Percentiles rank a stretch among this genome's conserved stretches.
These are phyloP conservation scores for Caenorhabditis macrosperma DNA, from an alignment of 2,888 invertebrate genomes.

Conservation along the genomic window DNA sequence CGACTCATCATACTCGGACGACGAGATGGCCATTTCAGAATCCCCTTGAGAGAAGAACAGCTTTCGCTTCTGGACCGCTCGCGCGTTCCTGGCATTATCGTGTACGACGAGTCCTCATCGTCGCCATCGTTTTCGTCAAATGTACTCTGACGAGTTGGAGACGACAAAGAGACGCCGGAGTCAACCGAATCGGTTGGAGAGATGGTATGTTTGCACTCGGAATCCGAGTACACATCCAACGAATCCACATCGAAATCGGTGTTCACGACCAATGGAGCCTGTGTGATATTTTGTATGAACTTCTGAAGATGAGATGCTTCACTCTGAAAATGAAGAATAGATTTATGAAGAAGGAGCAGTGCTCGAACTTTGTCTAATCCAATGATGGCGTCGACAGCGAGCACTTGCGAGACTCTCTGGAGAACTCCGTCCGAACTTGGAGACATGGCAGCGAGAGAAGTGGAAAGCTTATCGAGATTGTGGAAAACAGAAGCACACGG, in stretches of 20 bases:
- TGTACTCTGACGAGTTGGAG: constrained; percentile 45
- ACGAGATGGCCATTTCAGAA: constrained; percentile 50
- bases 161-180: constrained; percentile 52
- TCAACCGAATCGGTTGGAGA: constrained; percentile 60
- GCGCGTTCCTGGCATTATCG: constrained; percentile 3
- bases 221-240: constrained; percentile 20
- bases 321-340: not conserved
- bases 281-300: constrained; percentile 47
- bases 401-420: constrained; percentile 31
- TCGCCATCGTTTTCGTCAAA: constrained; percentile 45
- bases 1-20: not conserved
- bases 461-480: constrained; percentile 38
- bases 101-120: constrained; percentile 25
- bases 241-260: constrained; percentile 45
- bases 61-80: constrained; percentile 50
- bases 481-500: constrained; percentile 53
- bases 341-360: not conserved
- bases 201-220: constrained; percentile 36
- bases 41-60: constrained; percentile 40
- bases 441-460: constrained; percentile 15
- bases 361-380: constrained; percentile 40
- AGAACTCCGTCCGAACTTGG: constrained; percentile 23
- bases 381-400: constrained; percentile 46
- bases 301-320: constrained; percentile 50
- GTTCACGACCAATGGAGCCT: constrained; percentile 37